Evolutionary conservation across 2,797 vertebrate species (phyloP), one percentile per base, ranked within the genome.

Genomic region (Microchirus variegatus): DNA sequence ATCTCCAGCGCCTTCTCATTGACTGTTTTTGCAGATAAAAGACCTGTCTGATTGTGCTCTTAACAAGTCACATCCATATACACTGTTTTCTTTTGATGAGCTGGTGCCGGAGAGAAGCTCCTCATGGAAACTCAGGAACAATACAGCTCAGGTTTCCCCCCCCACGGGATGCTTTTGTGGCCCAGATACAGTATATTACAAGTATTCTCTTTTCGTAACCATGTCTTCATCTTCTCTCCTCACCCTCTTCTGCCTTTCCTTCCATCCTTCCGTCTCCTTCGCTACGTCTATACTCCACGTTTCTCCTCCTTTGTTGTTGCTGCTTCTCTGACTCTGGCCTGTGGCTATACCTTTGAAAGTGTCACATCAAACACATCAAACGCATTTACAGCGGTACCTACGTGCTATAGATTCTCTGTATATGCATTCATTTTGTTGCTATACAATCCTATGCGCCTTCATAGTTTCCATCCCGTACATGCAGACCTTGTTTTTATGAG

Each of bases 341-440:
- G 55, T 55, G 63, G 80, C 61, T 17, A 1, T 50, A 47, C 69
- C 67, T 85, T 67, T 78, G 75, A 75, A 63, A 47, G 60, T 67
- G 64, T 60, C 41, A 17, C 57, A 70, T 80, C 72, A 73, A 63
- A 75, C 59, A 48, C 63, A 63, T 82, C 71, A 80, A 73, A 83
- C 35, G 41, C 53, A 59, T 31, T 45, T 47, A 40, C 9, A 17
- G 59, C 48, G 5, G 36, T 12, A 19, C 26, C 49, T 41, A 42
- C 12, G 57, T 63, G 46, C 18, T 67, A 40, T 19, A 61, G 44
- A 47, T 17, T 31, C 31, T 31, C 31, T 6, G 31, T 44, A 43
- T 35, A 11, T 10, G 8, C 19, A 17, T 42, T 13, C 47, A 17
- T 46, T 44, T 22, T 41, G 52, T 48, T 55, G 31, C 48, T 14